These are phyloP conservation scores for Ornithorhynchus anatinus DNA, from an alignment of 2,113 vertebrate genomes.

Conservation along the genomic window DNA sequence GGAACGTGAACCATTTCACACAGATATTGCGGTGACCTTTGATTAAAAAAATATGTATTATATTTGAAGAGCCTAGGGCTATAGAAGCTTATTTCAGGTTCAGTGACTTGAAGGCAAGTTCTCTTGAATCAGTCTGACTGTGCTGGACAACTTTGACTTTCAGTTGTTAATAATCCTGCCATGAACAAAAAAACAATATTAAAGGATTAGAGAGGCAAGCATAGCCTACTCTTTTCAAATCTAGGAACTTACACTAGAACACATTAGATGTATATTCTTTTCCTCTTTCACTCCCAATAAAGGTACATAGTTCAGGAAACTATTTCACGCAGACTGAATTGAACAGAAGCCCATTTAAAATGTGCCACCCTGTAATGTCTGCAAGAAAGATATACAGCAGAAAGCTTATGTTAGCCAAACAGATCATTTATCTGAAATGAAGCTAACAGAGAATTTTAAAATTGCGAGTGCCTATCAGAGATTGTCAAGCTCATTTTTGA, in stretches of 20 bases:
- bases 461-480: no score
- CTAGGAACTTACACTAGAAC: conserved; percentile 16
- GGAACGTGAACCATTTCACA: conserved; percentile 29
- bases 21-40: conserved; percentile 41
- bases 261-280: conserved; percentile 22
- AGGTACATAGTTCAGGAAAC: background rate
- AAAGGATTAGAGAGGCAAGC: conserved; percentile 30
- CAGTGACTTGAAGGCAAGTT: conserved; percentile 43
- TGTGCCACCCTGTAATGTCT: background rate
- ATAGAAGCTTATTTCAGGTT: conserved; percentile 40
- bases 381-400: background rate
- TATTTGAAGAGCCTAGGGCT: conserved; percentile 33
- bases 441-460: no score
- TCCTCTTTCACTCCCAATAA: conserved; percentile 17
- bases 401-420: no score
- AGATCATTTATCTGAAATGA: no score
- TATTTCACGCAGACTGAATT: conserved; percentile 20
- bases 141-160: conserved; percentile 13
- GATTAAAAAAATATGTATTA: background rate
- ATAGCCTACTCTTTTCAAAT: background rate
- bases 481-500: no score
- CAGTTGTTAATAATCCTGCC: conserved; percentile 47
- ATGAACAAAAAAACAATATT: conserved; percentile 26
- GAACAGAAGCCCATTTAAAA: background rate
- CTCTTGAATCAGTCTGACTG: background rate